A percentile compares a stretch with the other conserved stretches of the same genome.
phyloP scores from a whole-genome alignment of 1,140 invertebrate genomes.

The Drosophila ercepeae region DNA sequence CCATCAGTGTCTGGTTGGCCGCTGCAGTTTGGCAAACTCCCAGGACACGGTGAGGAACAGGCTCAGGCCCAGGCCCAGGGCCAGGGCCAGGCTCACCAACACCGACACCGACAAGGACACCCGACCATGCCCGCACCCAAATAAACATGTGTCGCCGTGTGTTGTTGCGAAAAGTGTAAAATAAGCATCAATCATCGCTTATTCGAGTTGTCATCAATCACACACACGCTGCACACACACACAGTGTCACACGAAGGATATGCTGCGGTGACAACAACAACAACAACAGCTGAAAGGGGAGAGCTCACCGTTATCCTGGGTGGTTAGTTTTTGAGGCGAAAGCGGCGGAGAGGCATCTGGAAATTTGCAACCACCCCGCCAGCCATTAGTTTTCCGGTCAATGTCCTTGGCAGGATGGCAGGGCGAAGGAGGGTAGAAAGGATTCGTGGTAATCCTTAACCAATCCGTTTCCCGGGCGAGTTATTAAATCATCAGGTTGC shows the following conservation, averaged over 20 bases:
- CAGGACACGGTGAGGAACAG: slow-evolving; percentile 21
- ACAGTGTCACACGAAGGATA: slow-evolving; percentile 46
- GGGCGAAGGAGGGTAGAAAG: background rate
- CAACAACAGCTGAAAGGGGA: slow-evolving; percentile 35
- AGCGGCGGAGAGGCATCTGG: slow-evolving; percentile 7
- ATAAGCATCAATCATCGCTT: slow-evolving; percentile 83
- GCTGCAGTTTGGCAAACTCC: slow-evolving; percentile 30
- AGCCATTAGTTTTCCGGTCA: slow-evolving; percentile 17
- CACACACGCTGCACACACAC: slow-evolving; percentile 67
- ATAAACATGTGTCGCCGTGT: slow-evolving; percentile 79
- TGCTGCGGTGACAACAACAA: slow-evolving; percentile 52
- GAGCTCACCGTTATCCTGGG: slow-evolving; percentile 37
- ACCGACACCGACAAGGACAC: slow-evolving; percentile 6
- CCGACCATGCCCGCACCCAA: slow-evolving; percentile 30
- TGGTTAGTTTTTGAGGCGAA: slow-evolving; percentile 41
- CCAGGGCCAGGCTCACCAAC: too few relatives aligned
- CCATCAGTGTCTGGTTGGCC: background rate
- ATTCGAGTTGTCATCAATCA: slow-evolving; percentile 83
- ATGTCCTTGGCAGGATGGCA: slow-evolving; percentile 15
- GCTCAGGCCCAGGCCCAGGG: too few relatives aligned
- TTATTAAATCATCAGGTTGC: slow-evolving; percentile 82
- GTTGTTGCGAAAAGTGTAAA: slow-evolving; percentile 81
- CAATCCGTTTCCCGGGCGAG: slow-evolving; percentile 53
- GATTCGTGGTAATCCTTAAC: slow-evolving; percentile 8
- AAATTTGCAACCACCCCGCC: slow-evolving; percentile 48